phyloP scores from a whole-genome alignment of 2,797 vertebrate genomes.

The Sebastes nivosus region DNA sequence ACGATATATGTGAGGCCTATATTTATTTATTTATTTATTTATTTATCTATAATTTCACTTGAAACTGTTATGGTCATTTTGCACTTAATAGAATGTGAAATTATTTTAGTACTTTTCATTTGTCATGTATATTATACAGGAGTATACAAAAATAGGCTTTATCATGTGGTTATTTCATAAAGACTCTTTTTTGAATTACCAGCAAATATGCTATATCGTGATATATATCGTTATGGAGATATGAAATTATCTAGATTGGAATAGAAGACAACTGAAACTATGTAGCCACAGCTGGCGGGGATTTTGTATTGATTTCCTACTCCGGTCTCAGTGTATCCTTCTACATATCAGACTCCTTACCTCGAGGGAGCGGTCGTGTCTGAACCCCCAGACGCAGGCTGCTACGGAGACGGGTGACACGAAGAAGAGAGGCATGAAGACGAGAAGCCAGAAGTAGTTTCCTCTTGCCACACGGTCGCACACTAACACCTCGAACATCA shows the following conservation, averaged over 20 bases:
- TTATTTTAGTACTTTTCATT: too few species aligned
- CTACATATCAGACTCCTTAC: slow-evolving; percentile 67
- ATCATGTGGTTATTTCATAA: too few species aligned
- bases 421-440: slow-evolving; percentile 99
- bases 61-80: too few species aligned
- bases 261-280: not conserved
- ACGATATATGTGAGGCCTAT: too few species aligned
- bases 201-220: not conserved
- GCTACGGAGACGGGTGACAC: slow-evolving; percentile 97
- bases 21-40: too few species aligned
- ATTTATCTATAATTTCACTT: too few species aligned
- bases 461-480: slow-evolving; percentile 93
- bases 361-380: slow-evolving; percentile 96
- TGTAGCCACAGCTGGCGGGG: not conserved
- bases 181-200: not conserved
- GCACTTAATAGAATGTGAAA: too few species aligned
- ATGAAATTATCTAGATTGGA: not conserved
- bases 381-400: slow-evolving; percentile 97
- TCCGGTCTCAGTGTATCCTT: not conserved
- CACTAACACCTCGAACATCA: slow-evolving; percentile 98
- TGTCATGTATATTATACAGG: too few species aligned
- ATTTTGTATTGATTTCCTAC: not conserved
- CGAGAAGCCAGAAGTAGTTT: slow-evolving; percentile 94
- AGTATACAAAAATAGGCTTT: too few species aligned
- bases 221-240: not conserved